Evolutionary conservation across 1,140 invertebrate genomes (phyloP).

Genomic region (Bombus vancouverensis): DNA sequence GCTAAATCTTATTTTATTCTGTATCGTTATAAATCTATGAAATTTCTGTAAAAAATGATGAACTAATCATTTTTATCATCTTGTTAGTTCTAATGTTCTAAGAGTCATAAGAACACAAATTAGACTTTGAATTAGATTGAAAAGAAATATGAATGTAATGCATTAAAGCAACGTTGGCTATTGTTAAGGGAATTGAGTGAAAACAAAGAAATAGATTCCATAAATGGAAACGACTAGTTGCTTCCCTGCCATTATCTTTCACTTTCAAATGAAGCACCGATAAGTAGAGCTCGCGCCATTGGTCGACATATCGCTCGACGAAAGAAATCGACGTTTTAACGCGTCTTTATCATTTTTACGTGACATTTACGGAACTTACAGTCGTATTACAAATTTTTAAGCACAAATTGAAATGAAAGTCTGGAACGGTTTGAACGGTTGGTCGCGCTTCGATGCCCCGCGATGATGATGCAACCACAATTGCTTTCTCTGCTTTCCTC

Average conservation of each 20-base stretch:
- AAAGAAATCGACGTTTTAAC: slow-evolving; percentile 46
- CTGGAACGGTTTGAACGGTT: background rate
- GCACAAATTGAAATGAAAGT: slow-evolving; percentile 17
- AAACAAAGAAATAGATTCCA: slow-evolving; percentile 1
- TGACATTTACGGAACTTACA: background rate
- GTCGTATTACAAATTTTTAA: slow-evolving; percentile 32
- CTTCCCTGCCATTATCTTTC: slow-evolving; percentile 44
- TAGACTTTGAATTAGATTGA: too few relatives aligned
- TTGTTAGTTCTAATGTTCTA: too few relatives aligned
- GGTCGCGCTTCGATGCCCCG: background rate
- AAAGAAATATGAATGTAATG: background rate
- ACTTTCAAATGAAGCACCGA: slow-evolving; percentile 44
- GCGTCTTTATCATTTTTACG: slow-evolving; percentile 20
- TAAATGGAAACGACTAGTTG: slow-evolving; percentile 51
- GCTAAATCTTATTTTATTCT: too few relatives aligned
- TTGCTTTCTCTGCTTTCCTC: background rate
- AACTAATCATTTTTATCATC: too few relatives aligned
- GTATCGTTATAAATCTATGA: too few relatives aligned
- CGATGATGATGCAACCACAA: background rate
- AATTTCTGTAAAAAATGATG: too few relatives aligned
- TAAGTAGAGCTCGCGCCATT: slow-evolving; percentile 21
- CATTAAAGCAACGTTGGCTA: background rate
- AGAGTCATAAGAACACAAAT: too few relatives aligned
- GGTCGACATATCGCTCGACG: slow-evolving; percentile 7
- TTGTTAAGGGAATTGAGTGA: slow-evolving; percentile 22